Evolutionary conservation across 2,113 vertebrate genomes (phyloP).

Genomic region (Tetrao urogallus): DNA sequence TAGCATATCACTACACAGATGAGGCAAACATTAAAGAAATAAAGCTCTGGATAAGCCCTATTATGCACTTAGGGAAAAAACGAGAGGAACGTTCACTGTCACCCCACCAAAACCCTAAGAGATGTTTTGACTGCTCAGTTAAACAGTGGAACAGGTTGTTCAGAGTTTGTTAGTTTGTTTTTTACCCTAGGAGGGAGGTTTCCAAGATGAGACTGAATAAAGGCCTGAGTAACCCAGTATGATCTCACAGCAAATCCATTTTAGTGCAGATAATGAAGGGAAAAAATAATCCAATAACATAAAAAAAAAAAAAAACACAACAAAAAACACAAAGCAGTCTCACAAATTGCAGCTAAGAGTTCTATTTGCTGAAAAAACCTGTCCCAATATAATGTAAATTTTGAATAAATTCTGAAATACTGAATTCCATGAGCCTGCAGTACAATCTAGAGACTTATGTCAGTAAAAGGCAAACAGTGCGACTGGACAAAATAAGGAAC

Average conservation of each 20-base stretch:
- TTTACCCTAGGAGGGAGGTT: neutral
- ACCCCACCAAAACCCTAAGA: neutral
- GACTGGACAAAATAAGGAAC: neutral
- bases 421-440: neutral
- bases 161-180: neutral
- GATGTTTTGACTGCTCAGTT: neutral
- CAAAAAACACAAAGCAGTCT: neutral
- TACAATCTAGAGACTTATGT: neutral
- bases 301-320: neutral
- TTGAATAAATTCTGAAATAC: neutral
- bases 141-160: neutral
- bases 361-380: neutral
- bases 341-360: neutral
- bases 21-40: neutral
- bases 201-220: neutral
- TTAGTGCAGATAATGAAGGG: neutral
- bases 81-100: neutral
- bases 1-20: neutral
- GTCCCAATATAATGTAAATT: neutral
- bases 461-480: neutral
- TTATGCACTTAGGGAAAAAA: neutral
- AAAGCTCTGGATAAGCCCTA: neutral
- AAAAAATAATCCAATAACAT: fast-evolving
- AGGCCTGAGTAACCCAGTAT: neutral
- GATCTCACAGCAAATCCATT: neutral